Conservation (phyloP, 2,113 vertebrate genomes). For the Prolemur simus region DNA sequence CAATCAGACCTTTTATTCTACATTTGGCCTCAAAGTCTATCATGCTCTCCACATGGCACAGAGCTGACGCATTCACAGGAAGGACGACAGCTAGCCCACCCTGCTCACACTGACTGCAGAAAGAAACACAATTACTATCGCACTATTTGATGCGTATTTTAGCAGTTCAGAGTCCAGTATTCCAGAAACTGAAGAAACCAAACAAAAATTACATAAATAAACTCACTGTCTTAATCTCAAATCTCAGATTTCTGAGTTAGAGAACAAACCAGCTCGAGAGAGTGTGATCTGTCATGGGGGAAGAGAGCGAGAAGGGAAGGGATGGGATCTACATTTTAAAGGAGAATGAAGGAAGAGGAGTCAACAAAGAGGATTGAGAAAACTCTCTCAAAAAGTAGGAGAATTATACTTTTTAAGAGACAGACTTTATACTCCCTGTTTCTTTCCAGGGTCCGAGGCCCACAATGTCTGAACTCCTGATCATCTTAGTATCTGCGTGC, state of each 20-base stretch:
- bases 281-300: neutral
- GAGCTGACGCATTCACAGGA: conserved; percentile 28
- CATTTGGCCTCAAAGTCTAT: conserved; percentile 55
- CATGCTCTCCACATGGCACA: conserved; percentile 73
- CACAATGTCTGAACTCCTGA: neutral
- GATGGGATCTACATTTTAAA: neutral
- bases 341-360: neutral
- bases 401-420: neutral
- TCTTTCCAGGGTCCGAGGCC: neutral
- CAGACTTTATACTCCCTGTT: neutral
- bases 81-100: neutral
- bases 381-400: neutral
- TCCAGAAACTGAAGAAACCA: neutral
- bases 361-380: neutral
- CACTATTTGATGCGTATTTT: neutral
- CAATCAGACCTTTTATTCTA: conserved; percentile 68
- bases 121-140: neutral
- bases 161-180: neutral
- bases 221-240: neutral
- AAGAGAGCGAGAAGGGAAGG: neutral
- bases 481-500: neutral
- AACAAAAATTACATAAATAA: neutral
- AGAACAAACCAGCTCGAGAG: neutral
- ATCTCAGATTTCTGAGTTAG: neutral
- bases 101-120: neutral